Conservation (phyloP, 2,113 vertebrate genomes). For the Ceyx margarethae region DNA sequence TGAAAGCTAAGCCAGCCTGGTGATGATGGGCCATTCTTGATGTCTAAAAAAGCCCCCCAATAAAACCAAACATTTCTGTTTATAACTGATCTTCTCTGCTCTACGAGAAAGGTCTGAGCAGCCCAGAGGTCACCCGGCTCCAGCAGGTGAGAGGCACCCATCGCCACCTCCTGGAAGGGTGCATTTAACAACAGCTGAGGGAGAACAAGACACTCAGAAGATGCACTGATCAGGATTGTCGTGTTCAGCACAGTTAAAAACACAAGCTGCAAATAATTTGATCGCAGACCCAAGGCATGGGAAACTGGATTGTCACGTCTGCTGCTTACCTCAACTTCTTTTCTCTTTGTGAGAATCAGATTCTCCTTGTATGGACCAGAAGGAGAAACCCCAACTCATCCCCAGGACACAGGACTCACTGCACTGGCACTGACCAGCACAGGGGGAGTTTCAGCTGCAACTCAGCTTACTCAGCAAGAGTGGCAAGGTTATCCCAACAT, state of each 20-base stretch:
- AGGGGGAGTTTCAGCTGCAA: neutral
- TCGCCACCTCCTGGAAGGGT: neutral
- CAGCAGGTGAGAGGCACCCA: neutral
- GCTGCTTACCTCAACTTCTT: neutral
- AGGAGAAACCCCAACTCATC: neutral
- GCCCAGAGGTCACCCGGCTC: neutral
- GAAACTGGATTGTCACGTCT: neutral
- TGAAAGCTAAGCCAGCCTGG: conserved; percentile 11
- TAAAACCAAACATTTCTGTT: neutral
- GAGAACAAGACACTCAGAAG: neutral
- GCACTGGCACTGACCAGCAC: neutral
- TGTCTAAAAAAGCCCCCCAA: conserved; percentile 16
- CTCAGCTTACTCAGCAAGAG: neutral
- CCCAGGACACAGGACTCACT: accelerated
- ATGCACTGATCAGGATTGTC: neutral
- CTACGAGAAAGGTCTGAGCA: neutral
- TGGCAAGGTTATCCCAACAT: neutral
- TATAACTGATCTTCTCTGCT: conserved; percentile 20
- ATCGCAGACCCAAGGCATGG: neutral
- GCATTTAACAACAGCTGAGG: neutral
- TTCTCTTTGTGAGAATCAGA: neutral
- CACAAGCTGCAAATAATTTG: neutral
- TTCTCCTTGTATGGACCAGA: neutral
- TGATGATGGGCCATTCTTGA: conserved; percentile 31
- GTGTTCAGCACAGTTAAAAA: neutral